These are phyloP conservation scores for Pollenia amentaria DNA, from an alignment of 2,888 invertebrate species.

Conservation along the genomic window DNA sequence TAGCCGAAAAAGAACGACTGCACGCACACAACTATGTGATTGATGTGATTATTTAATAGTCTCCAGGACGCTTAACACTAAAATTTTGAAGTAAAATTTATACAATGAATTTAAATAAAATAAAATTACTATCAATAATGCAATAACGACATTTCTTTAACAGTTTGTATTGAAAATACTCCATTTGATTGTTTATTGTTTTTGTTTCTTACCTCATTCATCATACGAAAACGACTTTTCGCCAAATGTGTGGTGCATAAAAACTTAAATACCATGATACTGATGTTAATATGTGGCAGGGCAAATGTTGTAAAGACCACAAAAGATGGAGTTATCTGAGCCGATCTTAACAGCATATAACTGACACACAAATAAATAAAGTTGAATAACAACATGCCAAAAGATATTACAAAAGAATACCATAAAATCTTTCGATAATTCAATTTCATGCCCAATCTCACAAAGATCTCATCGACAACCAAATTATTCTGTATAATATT, in stretches of 20 bases:
- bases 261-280: constrained; percentile 83
- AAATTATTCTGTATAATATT: constrained; percentile 80
- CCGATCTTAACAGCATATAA: constrained; percentile 80
- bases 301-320: constrained; percentile 82
- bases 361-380: constrained; percentile 82
- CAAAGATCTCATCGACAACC: constrained; percentile 81
- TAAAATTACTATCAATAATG: too few species aligned
- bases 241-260: constrained; percentile 80
- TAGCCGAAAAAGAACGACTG: too few species aligned
- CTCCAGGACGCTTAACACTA: too few species aligned
- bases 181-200: not conserved
- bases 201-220: constrained; percentile 80
- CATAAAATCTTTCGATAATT: constrained; percentile 81
- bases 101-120: too few species aligned
- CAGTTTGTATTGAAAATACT: too few species aligned
- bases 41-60: too few species aligned
- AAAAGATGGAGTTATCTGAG: constrained; percentile 81
- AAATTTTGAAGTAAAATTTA: too few species aligned
- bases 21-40: too few species aligned
- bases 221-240: constrained; percentile 80
- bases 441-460: constrained; percentile 80
- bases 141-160: too few species aligned
- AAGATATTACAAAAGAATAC: constrained; percentile 79
- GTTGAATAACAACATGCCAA: constrained; percentile 81
- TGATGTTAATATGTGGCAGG: constrained; percentile 82